Conservation (phyloP, 2,888 invertebrate genomes). For the Plebejus argus region DNA sequence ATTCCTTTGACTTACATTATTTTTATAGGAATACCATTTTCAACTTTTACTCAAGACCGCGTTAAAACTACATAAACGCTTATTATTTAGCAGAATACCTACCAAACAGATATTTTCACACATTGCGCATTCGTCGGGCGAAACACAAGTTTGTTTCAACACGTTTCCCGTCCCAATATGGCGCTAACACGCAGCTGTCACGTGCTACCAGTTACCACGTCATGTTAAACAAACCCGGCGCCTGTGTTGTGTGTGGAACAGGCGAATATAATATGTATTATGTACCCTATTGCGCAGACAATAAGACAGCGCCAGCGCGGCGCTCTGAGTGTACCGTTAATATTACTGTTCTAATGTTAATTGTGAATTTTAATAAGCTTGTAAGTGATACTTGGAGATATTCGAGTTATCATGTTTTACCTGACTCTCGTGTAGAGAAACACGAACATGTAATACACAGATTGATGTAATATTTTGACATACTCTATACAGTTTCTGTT, state of each 20-base stretch:
- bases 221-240: not conserved
- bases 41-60: not conserved
- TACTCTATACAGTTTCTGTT: too few relatives aligned
- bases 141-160: not conserved
- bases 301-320: not conserved
- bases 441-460: not conserved
- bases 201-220: not conserved
- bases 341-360: not conserved
- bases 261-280: not conserved
- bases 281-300: not conserved
- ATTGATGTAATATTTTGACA: too few relatives aligned
- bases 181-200: not conserved
- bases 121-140: not conserved
- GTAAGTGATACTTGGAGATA: not conserved
- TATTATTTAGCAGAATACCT: not conserved
- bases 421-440: not conserved
- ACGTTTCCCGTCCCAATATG: not conserved
- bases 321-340: not conserved
- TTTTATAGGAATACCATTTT: too few relatives aligned
- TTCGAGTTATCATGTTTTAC: not conserved
- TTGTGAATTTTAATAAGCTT: constrained; percentile 5
- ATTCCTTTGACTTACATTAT: too few relatives aligned
- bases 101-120: not conserved
- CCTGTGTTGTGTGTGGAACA: not conserved
- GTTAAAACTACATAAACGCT: too few relatives aligned